Percentiles rank a stretch among this genome's conserved stretches.
Conservation (phyloP, 1,140 invertebrate species). For the Drosophila aff. region DNA sequence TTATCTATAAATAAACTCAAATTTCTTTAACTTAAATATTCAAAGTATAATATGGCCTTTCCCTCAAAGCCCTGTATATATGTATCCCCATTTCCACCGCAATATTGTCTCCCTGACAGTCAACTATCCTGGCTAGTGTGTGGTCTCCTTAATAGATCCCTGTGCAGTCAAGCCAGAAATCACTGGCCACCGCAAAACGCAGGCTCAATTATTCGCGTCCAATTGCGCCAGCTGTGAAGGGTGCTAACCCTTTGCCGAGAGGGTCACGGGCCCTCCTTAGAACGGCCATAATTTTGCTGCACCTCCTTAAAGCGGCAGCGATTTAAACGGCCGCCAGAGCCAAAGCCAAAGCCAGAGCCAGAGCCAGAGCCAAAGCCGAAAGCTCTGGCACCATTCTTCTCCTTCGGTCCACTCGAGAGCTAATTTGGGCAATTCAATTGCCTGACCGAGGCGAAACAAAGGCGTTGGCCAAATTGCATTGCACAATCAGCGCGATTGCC, state of each 20-base stretch:
- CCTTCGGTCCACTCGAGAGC: constrained; percentile 25
- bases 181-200: constrained; percentile 32
- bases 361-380: background rate
- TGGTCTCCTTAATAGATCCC: background rate
- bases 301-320: constrained; percentile 15
- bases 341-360: background rate
- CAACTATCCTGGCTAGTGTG: background rate
- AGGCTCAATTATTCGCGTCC: constrained; percentile 47
- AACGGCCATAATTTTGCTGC: constrained; percentile 2
- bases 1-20: no score
- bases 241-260: background rate
- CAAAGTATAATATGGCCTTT: background rate
- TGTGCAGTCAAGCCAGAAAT: constrained; percentile 5
- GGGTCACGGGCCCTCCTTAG: background rate
- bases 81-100: background rate
- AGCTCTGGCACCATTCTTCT: constrained; percentile 10
- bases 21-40: no score
- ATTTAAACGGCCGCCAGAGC: constrained; percentile 5
- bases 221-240: constrained; percentile 39
- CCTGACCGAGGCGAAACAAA: constrained; percentile 61
- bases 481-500: constrained; percentile 71
- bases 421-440: constrained; percentile 76
- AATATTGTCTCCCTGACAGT: constrained; percentile 1
- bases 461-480: constrained; percentile 65
- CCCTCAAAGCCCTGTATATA: background rate